These are phyloP conservation scores for Squalus acanthias DNA, from an alignment of 2,797 vertebrate genomes.

Conservation along the genomic window DNA sequence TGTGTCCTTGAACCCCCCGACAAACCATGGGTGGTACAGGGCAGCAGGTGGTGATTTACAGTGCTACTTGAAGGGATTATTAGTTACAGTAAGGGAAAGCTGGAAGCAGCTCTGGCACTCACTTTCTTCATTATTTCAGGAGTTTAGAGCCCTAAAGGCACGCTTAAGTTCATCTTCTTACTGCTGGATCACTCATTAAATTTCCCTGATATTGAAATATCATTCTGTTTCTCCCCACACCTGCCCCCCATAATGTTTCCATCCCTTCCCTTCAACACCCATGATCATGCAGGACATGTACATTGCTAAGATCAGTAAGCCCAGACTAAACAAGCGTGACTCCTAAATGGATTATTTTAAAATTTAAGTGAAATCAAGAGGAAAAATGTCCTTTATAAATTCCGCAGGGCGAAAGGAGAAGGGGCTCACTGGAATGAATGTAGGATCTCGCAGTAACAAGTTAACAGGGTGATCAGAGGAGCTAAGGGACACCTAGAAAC, in stretches of 20 bases:
- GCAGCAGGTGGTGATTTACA: not conserved
- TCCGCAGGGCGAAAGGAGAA: not conserved
- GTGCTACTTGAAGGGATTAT: not conserved
- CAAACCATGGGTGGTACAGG: not conserved
- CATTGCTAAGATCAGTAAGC: not conserved
- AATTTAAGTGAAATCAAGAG: not conserved
- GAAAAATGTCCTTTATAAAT: not conserved
- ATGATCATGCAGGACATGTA: not conserved
- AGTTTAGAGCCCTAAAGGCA: not conserved
- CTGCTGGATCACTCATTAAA: not conserved
- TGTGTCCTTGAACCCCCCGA: not conserved
- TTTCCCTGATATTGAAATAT: not conserved
- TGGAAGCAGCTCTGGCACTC: not conserved
- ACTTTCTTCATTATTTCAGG: not conserved
- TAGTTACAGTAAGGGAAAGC: not conserved
- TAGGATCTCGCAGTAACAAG: not conserved
- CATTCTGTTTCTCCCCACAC: not conserved
- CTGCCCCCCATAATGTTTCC: not conserved
- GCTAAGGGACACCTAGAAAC: too few relatives aligned
- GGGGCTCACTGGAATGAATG: not conserved
- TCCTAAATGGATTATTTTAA: not conserved
- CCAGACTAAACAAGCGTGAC: not conserved
- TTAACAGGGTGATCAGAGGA: not conserved
- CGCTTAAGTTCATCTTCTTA: not conserved
- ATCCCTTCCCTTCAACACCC: not conserved